phyloP scores from a whole-genome alignment of 2,888 invertebrate species.

The Pseudococcus viburni region DNA sequence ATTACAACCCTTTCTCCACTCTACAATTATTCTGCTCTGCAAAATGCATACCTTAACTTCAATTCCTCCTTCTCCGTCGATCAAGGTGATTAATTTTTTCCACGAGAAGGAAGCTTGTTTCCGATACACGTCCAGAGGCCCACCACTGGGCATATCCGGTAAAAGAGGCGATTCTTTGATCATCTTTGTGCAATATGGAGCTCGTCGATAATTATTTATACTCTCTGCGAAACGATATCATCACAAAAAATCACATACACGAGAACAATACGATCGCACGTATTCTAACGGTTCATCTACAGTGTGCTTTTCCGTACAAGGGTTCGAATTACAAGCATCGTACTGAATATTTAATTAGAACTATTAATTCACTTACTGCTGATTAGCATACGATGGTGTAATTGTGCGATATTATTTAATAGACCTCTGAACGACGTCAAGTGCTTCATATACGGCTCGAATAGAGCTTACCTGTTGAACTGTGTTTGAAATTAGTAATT shows the following conservation, averaged over 20 bases:
- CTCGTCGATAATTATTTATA: not conserved
- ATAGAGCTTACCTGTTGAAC: not conserved
- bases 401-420: not conserved
- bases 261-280: not conserved
- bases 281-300: not conserved
- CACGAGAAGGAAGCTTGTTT: conserved; percentile 79
- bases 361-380: conserved; percentile 32
- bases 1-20: not conserved
- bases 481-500: not conserved
- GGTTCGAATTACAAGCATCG: not conserved
- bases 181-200: conserved; percentile 43
- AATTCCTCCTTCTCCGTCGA: conserved; percentile 75
- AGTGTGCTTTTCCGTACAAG: not conserved
- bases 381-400: conserved; percentile 28
- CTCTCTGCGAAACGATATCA: not conserved
- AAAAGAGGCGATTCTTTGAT: conserved; percentile 64
- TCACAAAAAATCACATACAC: conserved; percentile 8
- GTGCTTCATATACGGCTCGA: not conserved
- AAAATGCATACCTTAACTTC: conserved; percentile 73
- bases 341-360: conserved; percentile 6
- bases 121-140: conserved; percentile 78
- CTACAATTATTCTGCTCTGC: conserved; percentile 71
- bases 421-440: not conserved
- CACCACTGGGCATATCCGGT: conserved; percentile 75
- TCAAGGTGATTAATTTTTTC: conserved; percentile 75